Base-by-base conservation (phyloP, 2,797 vertebrate species). In the Oreortyx pictus region DNA sequence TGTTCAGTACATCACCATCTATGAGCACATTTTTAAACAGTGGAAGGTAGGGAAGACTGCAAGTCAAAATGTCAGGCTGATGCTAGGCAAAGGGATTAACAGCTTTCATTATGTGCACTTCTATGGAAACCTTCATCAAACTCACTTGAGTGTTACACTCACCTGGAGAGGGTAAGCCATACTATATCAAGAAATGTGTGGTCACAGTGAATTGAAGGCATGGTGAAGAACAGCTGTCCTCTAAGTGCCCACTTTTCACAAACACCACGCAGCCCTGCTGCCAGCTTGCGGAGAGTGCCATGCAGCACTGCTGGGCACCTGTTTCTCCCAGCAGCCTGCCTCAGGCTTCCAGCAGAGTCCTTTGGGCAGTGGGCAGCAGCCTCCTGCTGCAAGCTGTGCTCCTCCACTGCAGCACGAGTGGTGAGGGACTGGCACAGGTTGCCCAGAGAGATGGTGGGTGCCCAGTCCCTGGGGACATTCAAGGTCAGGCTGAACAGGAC, bases 361-460 rank as follows among this genome's bases (percentile, higher is more conserved):
- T 37, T 56, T 24, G 33, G 72, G 20, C 8, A 67, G 31, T 31
- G 62, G 35, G 47, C 5, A 6, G 14, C 12, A n/a, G 50, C 23
- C 35, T 44, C n/a, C 67, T 17, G 43, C 12, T 8, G 3, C 43
- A 33, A 0, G 1, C 59, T 18, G 44, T 1, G 3, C 19, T 19
- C 29, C 33, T 47, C 10, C 5, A 4, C 8, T 0, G 5, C 50
- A 33, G 39, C 5, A 0, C 0, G 0, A 12, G 14, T 52, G 27
- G 50, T 17, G 27, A 52, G 29, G 50, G 27, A 52, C 50, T 29
- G 50, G 50, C 27, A 29, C 50, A 29, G 50, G 27, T 18, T 52
- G 27, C 27, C 27, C 50, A 52, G 15, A 52, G 50, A 52, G 50
- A 16, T 52, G 27, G 9, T 18, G 27, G 27, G 50, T 29, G 27